Evolutionary conservation across 2,113 vertebrate genomes (phyloP), one percentile per base, ranked within the genome.

Genomic region (Mesoclemmys tuberculata): DNA sequence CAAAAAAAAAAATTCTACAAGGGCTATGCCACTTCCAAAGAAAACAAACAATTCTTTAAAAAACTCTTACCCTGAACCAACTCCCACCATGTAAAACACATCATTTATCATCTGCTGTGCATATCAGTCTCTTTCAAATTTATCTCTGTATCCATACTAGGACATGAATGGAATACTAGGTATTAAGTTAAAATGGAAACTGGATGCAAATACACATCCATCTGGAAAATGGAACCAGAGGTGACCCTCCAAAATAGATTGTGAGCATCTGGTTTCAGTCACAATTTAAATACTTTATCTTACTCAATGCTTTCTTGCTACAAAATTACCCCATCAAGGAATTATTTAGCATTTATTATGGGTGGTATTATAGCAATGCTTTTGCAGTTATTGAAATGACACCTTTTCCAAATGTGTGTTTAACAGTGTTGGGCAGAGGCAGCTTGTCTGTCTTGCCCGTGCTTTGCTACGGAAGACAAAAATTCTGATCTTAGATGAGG

Each of bases 401-500:
- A 56, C 14, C 35, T 56, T 90, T 68, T 61, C 90, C 54, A 61
- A 44, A 82, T 77, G 8, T 93, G 16, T 93, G 90, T 93, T 52
- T 92, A 88, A 90, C 91, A 98, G 98, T 2, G 87, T 95, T 93
- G 97, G 97, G 64, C 97, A 98, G 83, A 89, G 94, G 64, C 97
- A 98, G 78, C 95, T 98, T 55, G 24, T 98, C 51, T 98, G 98
- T 93, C 94, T 98, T 87, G 97, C 97, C 87, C 41, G 77, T 35
- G 97, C 97, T 79, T 95, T 98, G 92, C 97, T 98, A 29, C 24
- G 11, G 38, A 98, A 97, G 87, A 95, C 96, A 90, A 97, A 98
- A 95, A 93, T 98, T 85, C 95, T 98, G 78, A 71, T 98, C 87
- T 92, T 98, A 24, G 97, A 98, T 96, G 98, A 98, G 80, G 96